Evolutionary conservation across 2,888 invertebrate genomes (phyloP).

Genomic region (Balanococcus diminutus): DNA sequence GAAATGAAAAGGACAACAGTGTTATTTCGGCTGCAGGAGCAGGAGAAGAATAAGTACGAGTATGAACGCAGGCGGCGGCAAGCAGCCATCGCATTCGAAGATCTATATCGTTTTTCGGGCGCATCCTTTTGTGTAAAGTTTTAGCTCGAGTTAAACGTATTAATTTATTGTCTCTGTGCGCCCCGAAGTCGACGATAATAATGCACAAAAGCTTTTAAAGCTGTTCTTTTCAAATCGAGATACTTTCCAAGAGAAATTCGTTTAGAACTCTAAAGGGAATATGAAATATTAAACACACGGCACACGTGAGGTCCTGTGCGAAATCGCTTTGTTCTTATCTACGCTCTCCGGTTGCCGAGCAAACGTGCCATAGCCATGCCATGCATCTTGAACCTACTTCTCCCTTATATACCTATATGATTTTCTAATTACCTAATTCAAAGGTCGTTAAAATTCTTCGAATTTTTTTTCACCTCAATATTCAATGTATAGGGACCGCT

Average conservation of each 20-base stretch:
- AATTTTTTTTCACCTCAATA: no score
- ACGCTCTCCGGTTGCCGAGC: neutral
- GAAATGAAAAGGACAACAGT: constrained; percentile 41
- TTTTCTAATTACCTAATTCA: no score
- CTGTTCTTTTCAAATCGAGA: constrained; percentile 40
- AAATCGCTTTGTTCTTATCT: constrained; percentile 3
- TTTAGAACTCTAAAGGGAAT: constrained; percentile 34
- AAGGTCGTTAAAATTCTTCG: no score
- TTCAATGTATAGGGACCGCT: no score
- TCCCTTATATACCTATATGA: no score
- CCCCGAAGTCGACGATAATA: constrained; percentile 21
- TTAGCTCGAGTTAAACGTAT: constrained; percentile 39
- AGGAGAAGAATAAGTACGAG: constrained; percentile 6
- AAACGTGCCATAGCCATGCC: neutral
- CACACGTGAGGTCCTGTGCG: neutral
- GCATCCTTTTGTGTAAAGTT: constrained; percentile 40
- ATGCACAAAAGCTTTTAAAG: constrained; percentile 44
- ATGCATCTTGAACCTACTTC: neutral
- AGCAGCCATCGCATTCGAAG: constrained; percentile 11
- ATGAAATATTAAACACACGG: constrained; percentile 32
- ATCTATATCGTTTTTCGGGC: constrained; percentile 36
- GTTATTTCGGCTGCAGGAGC: constrained; percentile 23
- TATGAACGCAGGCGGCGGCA: neutral
- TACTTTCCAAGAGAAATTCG: constrained; percentile 37
- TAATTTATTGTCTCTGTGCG: constrained; percentile 40